Evolutionary conservation across 1,140 invertebrate genomes (phyloP).

Genomic region (Ganaspis sp.): DNA sequence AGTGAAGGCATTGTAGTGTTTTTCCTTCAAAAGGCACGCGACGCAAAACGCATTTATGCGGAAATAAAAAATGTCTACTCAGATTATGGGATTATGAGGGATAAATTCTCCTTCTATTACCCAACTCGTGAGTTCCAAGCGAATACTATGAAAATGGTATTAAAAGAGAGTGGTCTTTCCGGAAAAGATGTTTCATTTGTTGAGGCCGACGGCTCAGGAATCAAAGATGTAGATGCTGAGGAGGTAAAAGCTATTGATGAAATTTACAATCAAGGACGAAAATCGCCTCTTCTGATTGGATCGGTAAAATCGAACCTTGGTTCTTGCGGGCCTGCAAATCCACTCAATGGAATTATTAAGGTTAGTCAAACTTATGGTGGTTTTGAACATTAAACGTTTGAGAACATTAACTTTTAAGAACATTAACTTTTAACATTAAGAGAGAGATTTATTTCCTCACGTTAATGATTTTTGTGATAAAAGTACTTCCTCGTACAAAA

Average conservation of each 20-base stretch:
- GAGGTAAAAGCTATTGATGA: slow-evolving; percentile 88
- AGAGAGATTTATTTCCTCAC: too few species aligned
- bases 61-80: slow-evolving; percentile 78
- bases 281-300: slow-evolving; percentile 82
- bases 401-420: background rate
- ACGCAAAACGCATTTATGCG: slow-evolving; percentile 79
- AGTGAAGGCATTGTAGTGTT: slow-evolving; percentile 81
- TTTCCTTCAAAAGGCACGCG: slow-evolving; percentile 77
- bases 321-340: slow-evolving; percentile 84
- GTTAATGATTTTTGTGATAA: too few species aligned
- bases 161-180: slow-evolving; percentile 42
- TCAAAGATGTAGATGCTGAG: slow-evolving; percentile 86
- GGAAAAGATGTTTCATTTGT: slow-evolving; percentile 58
- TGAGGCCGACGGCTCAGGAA: slow-evolving; percentile 69
- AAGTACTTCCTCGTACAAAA: too few species aligned
- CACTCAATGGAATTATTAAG: slow-evolving; percentile 79
- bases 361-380: slow-evolving; percentile 64
- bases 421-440: too few species aligned
- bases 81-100: slow-evolving; percentile 78
- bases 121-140: slow-evolving; percentile 41
- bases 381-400: background rate
- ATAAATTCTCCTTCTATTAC: slow-evolving; percentile 76
- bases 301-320: slow-evolving; percentile 88
- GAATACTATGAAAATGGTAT: slow-evolving; percentile 40
- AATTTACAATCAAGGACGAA: slow-evolving; percentile 84